phyloP scores from a whole-genome alignment of 2,888 invertebrate species.

The Drosophila atripex region DNA sequence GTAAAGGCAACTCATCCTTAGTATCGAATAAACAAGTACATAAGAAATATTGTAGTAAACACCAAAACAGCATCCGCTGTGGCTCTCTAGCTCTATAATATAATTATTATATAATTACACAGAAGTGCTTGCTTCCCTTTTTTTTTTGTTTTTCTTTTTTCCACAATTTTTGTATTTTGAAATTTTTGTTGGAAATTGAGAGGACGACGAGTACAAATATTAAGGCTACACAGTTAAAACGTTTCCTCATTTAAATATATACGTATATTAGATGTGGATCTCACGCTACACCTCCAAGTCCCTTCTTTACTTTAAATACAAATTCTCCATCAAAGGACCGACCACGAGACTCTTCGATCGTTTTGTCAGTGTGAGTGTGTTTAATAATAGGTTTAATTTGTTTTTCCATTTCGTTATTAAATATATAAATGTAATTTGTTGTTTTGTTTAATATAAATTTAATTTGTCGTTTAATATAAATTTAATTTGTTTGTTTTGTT shows the following conservation, averaged over 20 bases:
- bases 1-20: slow-evolving; percentile 47
- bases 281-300: slow-evolving; percentile 12
- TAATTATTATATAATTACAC: slow-evolving; percentile 29
- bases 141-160: neutral
- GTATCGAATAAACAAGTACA: slow-evolving; percentile 47
- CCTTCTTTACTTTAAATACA: slow-evolving; percentile 8
- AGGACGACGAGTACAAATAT: slow-evolving; percentile 53
- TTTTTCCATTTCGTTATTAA: slow-evolving; percentile 25
- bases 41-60: slow-evolving; percentile 47
- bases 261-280: slow-evolving; percentile 38
- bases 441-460: slow-evolving; percentile 26
- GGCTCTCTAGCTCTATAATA: slow-evolving; percentile 27
- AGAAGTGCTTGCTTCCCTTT: slow-evolving; percentile 3
- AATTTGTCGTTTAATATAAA: slow-evolving; percentile 26
- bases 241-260: slow-evolving; percentile 43
- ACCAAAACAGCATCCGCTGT: slow-evolving; percentile 35
- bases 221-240: slow-evolving; percentile 76
- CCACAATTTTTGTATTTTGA: slow-evolving; percentile 34
- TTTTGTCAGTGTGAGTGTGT: slow-evolving; percentile 17
- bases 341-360: slow-evolving; percentile 4
- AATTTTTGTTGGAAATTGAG: slow-evolving; percentile 59
- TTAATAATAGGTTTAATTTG: slow-evolving; percentile 37
- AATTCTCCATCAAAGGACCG: slow-evolving; percentile 15
- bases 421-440: slow-evolving; percentile 35
- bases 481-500: slow-evolving; percentile 38